phyloP scores from a whole-genome alignment of 1,140 invertebrate genomes.

The Metaphire vulgaris region DNA sequence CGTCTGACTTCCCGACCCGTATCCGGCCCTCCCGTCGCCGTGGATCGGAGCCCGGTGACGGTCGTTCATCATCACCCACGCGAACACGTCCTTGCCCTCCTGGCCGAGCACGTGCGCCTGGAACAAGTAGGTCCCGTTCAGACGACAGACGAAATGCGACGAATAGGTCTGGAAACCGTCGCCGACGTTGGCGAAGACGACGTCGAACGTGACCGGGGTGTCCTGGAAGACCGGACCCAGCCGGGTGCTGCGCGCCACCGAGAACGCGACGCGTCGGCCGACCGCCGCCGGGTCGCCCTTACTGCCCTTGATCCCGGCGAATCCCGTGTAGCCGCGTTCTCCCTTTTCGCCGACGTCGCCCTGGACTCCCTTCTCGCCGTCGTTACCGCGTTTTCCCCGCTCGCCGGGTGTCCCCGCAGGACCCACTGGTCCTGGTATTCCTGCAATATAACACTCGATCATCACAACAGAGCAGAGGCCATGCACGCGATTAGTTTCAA shows the following conservation, averaged over 20 bases:
- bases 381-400: conserved; percentile 27
- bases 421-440: conserved; percentile 25
- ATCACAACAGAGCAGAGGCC: no score
- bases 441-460: no score
- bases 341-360: conserved; percentile 33
- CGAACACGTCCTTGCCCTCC: conserved; percentile 43
- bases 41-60: conserved; percentile 45
- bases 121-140: conserved; percentile 51
- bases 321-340: conserved; percentile 26
- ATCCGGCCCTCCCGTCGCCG: conserved; percentile 45
- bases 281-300: conserved; percentile 32
- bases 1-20: conserved; percentile 48
- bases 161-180: conserved; percentile 45
- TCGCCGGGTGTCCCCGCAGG: conserved; percentile 20
- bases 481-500: no score
- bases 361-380: conserved; percentile 32
- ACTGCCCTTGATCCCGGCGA: conserved; percentile 22
- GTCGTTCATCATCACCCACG: conserved; percentile 50
- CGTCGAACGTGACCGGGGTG: conserved; percentile 46
- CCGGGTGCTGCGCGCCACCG: conserved; percentile 41
- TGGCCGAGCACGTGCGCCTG: conserved; percentile 43
- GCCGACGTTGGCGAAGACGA: conserved; percentile 45
- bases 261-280: conserved; percentile 41
- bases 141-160: conserved; percentile 48
- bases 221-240: conserved; percentile 48